These are phyloP conservation scores for Hoplias malabaricus DNA, from an alignment of 2,113 vertebrate species.

Conservation along the genomic window DNA sequence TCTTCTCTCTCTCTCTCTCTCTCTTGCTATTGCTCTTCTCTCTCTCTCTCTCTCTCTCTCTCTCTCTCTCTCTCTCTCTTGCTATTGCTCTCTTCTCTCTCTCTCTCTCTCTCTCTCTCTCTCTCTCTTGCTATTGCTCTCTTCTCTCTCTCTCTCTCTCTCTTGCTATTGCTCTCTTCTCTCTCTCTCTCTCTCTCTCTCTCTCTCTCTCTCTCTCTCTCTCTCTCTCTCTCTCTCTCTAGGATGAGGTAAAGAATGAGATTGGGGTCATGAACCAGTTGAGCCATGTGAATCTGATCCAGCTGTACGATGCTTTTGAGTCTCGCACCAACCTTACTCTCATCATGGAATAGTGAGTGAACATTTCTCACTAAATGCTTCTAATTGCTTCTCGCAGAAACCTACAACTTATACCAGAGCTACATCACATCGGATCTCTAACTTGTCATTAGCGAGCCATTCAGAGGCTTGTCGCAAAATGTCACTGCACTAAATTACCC, in stretches of 20 bases:
- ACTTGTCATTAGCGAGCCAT: too few relatives aligned
- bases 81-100: too few relatives aligned
- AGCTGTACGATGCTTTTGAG: constrained; percentile 91
- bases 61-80: too few relatives aligned
- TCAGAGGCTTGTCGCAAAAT: too few relatives aligned
- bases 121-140: not conserved
- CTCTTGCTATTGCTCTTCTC: not conserved
- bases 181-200: not conserved
- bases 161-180: constrained; percentile 42
- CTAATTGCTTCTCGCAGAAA: too few relatives aligned
- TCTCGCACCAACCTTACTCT: constrained; percentile 80
- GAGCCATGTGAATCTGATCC: constrained; percentile 84
- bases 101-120: constrained; percentile 44
- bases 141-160: constrained; percentile 43
- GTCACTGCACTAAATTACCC: too few relatives aligned
- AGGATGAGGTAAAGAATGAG: constrained; percentile 91
- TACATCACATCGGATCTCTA: too few relatives aligned
- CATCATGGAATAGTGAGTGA: constrained; percentile 88
- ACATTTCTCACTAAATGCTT: not conserved
- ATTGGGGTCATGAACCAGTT: constrained; percentile 89
- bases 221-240: constrained; percentile 44
- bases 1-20: not conserved
- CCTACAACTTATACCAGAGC: too few relatives aligned
- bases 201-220: not conserved
- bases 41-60: not conserved